phyloP scores from a whole-genome alignment of 2,888 invertebrate genomes.

The Tolmerus cingulatus region DNA sequence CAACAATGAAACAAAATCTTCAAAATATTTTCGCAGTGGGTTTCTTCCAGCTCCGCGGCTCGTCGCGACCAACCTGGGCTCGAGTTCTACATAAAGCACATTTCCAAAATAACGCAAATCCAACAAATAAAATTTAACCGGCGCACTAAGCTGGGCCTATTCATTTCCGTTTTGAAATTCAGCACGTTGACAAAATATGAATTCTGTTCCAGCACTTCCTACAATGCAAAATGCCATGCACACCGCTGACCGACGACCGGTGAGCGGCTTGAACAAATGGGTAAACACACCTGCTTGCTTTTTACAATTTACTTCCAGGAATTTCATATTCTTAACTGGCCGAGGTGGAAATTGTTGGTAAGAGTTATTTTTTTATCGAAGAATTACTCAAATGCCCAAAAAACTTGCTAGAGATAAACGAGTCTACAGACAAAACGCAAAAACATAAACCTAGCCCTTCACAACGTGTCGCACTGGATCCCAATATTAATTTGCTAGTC shows the following conservation, averaged over 20 bases:
- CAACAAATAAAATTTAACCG: background rate
- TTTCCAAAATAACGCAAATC: background rate
- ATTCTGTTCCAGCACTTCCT: background rate
- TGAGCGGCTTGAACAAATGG: background rate
- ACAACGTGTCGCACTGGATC: background rate
- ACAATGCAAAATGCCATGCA: background rate
- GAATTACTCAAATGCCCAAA: background rate
- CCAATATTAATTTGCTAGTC: background rate
- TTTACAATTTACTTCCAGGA: background rate
- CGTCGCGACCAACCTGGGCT: background rate
- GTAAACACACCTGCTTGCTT: background rate
- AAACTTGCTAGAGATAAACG: background rate
- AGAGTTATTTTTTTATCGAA: background rate
- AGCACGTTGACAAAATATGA: background rate
- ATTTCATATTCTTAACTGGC: background rate
- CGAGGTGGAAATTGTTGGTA: background rate
- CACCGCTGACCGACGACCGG: background rate
- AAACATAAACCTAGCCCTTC: background rate
- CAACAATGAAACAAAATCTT: background rate
- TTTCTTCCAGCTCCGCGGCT: background rate
- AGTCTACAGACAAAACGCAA: background rate
- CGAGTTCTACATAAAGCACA: background rate
- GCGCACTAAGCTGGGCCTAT: background rate
- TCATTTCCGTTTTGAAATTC: background rate
- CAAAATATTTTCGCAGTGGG: background rate